Conservation (phyloP, 1,140 invertebrate species). For the Ptiloglossa arizonensis region DNA sequence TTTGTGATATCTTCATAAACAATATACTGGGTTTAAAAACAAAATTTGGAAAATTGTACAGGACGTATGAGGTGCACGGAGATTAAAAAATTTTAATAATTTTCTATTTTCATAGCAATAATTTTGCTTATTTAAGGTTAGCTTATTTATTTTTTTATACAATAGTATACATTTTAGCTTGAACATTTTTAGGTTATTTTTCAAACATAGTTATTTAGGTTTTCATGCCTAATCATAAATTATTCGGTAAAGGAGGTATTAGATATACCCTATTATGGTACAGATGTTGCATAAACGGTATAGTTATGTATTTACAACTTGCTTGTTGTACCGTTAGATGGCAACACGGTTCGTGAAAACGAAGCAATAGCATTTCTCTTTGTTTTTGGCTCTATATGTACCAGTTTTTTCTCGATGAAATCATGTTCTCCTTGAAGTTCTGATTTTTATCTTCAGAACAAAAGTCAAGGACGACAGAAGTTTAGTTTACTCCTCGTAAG, state of each 20-base stretch:
- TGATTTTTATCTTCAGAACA: not conserved
- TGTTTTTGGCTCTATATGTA: not conserved
- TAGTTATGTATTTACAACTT: slow-evolving; percentile 6
- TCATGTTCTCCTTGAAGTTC: not conserved
- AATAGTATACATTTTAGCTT: not conserved
- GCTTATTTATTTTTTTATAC: no score
- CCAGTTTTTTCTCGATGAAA: not conserved
- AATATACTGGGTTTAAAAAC: not conserved
- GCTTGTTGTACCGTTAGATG: slow-evolving; percentile 31
- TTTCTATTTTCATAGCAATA: not conserved
- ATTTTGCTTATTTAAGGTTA: not conserved
- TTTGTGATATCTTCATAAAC: not conserved
- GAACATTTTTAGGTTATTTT: not conserved
- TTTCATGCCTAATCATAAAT: not conserved
- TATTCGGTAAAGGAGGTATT: not conserved
- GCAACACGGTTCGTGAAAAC: not conserved
- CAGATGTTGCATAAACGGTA: not conserved
- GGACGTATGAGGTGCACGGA: no score
- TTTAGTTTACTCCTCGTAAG: not conserved
- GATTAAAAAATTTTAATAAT: not conserved
- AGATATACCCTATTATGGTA: not conserved
- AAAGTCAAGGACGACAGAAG: not conserved
- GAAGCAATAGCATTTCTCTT: not conserved
- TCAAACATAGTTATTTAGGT: not conserved
- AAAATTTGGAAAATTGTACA: not conserved